Evolutionary conservation across 2,113 vertebrate genomes (phyloP).

Genomic region (Fregata magnificens): DNA sequence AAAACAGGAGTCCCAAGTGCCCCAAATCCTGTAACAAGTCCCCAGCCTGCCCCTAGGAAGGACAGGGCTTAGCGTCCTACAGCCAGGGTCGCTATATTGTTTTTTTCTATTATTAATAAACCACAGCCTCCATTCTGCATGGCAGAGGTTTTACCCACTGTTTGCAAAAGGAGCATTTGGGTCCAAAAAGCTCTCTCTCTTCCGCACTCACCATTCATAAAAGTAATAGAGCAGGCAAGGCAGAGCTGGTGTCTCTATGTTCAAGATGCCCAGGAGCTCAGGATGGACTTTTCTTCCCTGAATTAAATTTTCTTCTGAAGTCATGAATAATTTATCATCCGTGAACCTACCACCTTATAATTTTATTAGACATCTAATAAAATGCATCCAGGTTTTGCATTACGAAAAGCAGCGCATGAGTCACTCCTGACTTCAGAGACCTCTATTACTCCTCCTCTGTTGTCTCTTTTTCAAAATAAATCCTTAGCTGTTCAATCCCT

Average conservation of each 20-base stretch:
- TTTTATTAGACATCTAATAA: neutral
- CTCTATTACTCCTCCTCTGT: neutral
- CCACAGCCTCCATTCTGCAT: neutral
- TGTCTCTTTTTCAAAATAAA: neutral
- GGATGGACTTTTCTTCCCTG: neutral
- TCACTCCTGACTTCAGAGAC: neutral
- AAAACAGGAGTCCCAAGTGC: neutral
- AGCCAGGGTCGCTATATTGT: neutral
- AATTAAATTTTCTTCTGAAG: neutral
- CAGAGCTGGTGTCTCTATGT: neutral
- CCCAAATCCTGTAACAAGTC: neutral
- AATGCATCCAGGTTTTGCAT: neutral
- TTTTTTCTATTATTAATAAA: neutral
- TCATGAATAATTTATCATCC: neutral
- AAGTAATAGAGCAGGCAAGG: neutral
- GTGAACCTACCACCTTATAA: neutral
- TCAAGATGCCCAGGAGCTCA: neutral
- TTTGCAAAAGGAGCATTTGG: neutral
- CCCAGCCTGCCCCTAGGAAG: too few relatives aligned
- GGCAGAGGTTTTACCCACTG: neutral
- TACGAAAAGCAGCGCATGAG: accelerated
- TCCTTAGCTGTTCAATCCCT: neutral
- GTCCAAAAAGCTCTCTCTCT: neutral
- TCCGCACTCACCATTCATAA: neutral
- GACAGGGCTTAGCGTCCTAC: neutral